phyloP scores from a whole-genome alignment of 1,140 invertebrate species.

The Drosophila dunni region DNA sequence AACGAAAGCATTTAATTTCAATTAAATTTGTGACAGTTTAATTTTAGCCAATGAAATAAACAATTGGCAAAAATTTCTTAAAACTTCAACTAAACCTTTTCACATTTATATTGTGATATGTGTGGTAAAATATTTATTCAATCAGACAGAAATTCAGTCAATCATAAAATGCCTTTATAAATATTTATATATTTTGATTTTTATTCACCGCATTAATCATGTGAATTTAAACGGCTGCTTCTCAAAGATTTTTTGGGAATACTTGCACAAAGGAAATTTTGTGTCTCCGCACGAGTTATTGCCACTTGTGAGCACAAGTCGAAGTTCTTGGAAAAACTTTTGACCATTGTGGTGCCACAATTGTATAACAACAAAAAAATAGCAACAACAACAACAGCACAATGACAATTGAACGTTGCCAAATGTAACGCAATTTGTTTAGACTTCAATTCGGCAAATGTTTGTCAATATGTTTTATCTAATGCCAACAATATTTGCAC shows the following conservation, averaged over 20 bases:
- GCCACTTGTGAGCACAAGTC: slow-evolving; percentile 33
- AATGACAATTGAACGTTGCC: slow-evolving; percentile 21
- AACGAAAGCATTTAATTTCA: no score
- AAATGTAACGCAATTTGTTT: slow-evolving; percentile 64
- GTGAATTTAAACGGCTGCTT: slow-evolving; percentile 7
- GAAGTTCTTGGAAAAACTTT: slow-evolving; percentile 25
- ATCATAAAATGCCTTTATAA: not conserved
- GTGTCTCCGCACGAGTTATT: slow-evolving; percentile 27
- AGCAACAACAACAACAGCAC: not conserved
- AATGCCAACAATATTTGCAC: slow-evolving; percentile 79
- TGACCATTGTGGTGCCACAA: slow-evolving; percentile 18
- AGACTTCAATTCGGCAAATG: slow-evolving; percentile 72
- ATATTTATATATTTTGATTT: not conserved
- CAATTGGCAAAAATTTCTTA: no score
- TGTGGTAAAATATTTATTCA: not conserved
- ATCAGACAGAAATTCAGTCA: slow-evolving; percentile 2
- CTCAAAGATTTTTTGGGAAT: not conserved
- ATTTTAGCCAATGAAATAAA: no score
- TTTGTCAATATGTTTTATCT: slow-evolving; percentile 81
- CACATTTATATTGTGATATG: no score
- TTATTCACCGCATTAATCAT: not conserved
- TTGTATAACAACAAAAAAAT: not conserved
- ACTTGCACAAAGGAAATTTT: slow-evolving; percentile 7
- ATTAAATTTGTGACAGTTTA: no score
- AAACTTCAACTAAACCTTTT: no score